Percentiles rank a stretch among this genome's conserved stretches.
These are phyloP conservation scores for Noctua fimbriata DNA, from an alignment of 2,888 invertebrate genomes.

Conservation along the genomic window DNA sequence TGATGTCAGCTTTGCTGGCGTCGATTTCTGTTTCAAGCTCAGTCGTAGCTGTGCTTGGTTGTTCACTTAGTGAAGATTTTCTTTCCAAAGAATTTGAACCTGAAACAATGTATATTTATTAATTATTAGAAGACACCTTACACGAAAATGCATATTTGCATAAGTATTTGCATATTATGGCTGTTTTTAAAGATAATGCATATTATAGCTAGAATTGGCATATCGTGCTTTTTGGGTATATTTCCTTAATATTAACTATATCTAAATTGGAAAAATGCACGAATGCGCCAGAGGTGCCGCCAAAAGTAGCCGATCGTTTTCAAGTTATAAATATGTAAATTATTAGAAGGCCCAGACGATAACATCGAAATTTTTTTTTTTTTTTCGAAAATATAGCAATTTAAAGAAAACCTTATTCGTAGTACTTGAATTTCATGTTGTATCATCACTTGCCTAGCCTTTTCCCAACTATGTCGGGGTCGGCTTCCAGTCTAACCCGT, in stretches of 20 bases:
- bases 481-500: too few species aligned
- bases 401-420: too few species aligned
- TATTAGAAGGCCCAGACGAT: not conserved
- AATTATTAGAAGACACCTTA: not conserved
- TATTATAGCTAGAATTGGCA: not conserved
- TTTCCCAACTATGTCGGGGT: too few species aligned
- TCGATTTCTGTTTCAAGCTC: conserved; percentile 74
- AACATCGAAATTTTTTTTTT: too few species aligned
- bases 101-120: conserved; percentile 62
- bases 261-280: not conserved
- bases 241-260: not conserved
- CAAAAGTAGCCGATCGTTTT: not conserved
- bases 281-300: not conserved
- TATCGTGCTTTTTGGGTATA: not conserved
- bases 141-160: too few species aligned
- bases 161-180: not conserved
- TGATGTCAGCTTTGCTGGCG: conserved; percentile 70
- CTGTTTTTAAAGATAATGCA: not conserved
- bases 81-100: conserved; percentile 82
- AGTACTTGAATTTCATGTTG: too few species aligned
- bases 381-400: too few species aligned
- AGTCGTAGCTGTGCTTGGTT: conserved; percentile 54
- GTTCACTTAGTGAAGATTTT: conserved; percentile 79
- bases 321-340: not conserved
- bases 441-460: too few species aligned